phyloP scores from a whole-genome alignment of 1,140 invertebrate species.

The Thaumatotibia leucotreta region DNA sequence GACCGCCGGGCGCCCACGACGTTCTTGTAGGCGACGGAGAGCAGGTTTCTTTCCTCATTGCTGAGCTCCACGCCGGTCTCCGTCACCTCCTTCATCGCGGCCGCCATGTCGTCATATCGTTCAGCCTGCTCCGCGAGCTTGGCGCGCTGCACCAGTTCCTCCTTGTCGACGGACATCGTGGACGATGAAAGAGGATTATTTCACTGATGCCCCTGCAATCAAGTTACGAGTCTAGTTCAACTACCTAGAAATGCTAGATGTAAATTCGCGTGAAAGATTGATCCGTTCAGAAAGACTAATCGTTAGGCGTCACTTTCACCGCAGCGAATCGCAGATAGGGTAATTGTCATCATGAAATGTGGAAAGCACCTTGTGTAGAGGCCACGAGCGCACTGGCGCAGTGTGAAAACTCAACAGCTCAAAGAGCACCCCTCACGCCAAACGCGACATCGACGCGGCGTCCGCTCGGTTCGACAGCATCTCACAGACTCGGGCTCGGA shows the following conservation, averaged over 20 bases:
- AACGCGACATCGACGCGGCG: conserved; percentile 71
- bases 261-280: conserved; percentile 17
- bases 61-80: conserved; percentile 96
- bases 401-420: conserved; percentile 61
- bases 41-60: conserved; percentile 98
- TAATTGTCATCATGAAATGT: conserved; percentile 64
- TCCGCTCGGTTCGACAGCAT: conserved; percentile 71
- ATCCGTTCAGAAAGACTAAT: conserved; percentile 76
- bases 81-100: conserved; percentile 98
- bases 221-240: conserved; percentile 44
- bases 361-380: conserved; percentile 52
- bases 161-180: conserved; percentile 95
- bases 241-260: conserved; percentile 20
- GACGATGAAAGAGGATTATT: conserved; percentile 67
- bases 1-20: conserved; percentile 97
- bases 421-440: conserved; percentile 71
- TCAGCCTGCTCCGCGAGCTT: conserved; percentile 99
- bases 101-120: conserved; percentile 95
- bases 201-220: conserved; percentile 73
- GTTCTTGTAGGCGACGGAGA: conserved; percentile 99
- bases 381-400: conserved; percentile 63
- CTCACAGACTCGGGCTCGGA: conserved; percentile 64
- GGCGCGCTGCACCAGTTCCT: conserved; percentile 98
- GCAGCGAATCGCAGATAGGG: conserved; percentile 65
- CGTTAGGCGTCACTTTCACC: conserved; percentile 70